A percentile compares a stretch with the other conserved stretches of the same genome.
Evolutionary conservation across 2,797 vertebrate species (phyloP).

Genomic region (Anolis apletophallus): DNA sequence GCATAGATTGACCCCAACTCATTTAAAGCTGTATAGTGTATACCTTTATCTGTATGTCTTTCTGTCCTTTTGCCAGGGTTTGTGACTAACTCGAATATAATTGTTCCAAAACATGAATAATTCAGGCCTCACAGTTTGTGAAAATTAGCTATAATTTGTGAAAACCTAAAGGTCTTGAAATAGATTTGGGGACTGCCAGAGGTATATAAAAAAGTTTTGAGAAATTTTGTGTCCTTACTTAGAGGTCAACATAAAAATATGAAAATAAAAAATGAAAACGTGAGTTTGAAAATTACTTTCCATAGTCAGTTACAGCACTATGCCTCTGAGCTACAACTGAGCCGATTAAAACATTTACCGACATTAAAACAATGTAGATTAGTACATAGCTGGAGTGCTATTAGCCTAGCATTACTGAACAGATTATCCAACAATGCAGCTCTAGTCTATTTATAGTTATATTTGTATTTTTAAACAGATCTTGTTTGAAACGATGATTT

Average conservation of each 20-base stretch:
- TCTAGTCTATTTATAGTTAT: conserved; percentile 67
- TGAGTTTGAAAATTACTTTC: conserved; percentile 59
- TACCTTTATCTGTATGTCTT: no score
- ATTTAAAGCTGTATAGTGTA: no score
- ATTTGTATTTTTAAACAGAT: conserved; percentile 57
- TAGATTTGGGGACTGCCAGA: background rate
- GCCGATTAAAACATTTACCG: conserved; percentile 61
- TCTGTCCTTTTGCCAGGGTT: no score
- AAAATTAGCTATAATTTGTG: no score
- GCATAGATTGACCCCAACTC: no score
- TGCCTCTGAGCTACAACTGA: conserved; percentile 63
- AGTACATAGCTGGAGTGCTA: conserved; percentile 48
- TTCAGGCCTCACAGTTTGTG: no score
- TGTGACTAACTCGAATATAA: no score
- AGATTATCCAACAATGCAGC: conserved; percentile 47
- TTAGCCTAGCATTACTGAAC: conserved; percentile 64
- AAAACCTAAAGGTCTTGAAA: no score
- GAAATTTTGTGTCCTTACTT: background rate
- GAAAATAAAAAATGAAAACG: conserved; percentile 34
- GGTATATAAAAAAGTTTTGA: background rate
- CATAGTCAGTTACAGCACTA: conserved; percentile 38
- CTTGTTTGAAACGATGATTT: conserved; percentile 62
- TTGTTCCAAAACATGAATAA: no score
- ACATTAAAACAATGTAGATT: conserved; percentile 67
- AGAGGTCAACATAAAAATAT: conserved; percentile 34